Base-by-base conservation (phyloP, 1,140 invertebrate genomes). In the Drosophila ficusphila region DNA sequence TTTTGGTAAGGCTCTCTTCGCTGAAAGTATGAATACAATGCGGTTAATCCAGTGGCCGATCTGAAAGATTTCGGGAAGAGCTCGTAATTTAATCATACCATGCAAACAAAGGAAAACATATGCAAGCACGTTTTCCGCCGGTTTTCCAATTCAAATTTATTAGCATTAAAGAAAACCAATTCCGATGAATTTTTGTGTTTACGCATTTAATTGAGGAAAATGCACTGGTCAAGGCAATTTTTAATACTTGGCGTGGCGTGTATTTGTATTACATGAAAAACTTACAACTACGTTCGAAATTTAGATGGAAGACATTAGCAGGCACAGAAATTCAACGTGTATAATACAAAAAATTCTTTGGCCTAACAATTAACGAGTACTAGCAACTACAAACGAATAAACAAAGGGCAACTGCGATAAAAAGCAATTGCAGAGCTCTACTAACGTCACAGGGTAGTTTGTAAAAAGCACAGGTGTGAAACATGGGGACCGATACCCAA, bases 1-100 rank as follows among this genome's bases (percentile, higher is more conserved):
- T 48, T 76, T 78, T 60, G 33, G 49, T 57, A 52, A 62, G 52
- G 23, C 49, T 58, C 44, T 29, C 52, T 47, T 51, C 23, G 76
- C 79, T 81, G 65, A 49, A 83, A 76, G 19, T 62, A 72, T 48
- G 46, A 57, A 88, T 18, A 33, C 52, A 27, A 29, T 19, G 52
- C 38, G 33, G 58, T 67, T 68, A 52, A 11, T 68, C 46, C 36
- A 67, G n/a, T 41, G 44, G 58, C 21, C 21, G 39, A 12, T 27
- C 42, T 48, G 67, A 34, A 71, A 71, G 31, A 36, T 44, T 69
- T 60, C 39, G 14, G 44, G 58, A 51, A 42, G n/a, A 31, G 38
- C 44, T 38, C 64, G 60, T 48, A 60, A 36, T 61, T 60, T 29
- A 38, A 61, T n/a, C 31, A 27, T 58, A 49, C 25, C 56, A 56